phyloP scores from a whole-genome alignment of 2,113 vertebrate genomes.

The Eolophus roseicapilla region DNA sequence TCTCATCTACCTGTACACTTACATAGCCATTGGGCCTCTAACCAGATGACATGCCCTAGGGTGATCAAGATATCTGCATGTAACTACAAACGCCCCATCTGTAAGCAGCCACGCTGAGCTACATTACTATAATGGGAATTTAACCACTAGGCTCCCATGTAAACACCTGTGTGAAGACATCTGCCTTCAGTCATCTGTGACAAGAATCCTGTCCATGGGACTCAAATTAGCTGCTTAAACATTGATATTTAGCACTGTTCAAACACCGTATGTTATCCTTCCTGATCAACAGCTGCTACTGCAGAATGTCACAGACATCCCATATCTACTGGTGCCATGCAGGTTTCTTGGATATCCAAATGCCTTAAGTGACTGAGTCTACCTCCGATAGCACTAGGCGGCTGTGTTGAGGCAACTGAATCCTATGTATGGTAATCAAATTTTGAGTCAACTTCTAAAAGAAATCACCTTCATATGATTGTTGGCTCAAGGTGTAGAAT shows the following conservation, averaged over 20 bases:
- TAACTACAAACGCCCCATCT: background rate
- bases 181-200: background rate
- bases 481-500: background rate
- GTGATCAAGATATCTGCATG: background rate
- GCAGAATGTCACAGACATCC: fast-evolving
- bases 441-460: background rate
- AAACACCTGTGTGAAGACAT: background rate
- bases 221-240: background rate
- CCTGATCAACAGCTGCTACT: background rate
- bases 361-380: background rate
- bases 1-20: background rate
- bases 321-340: background rate
- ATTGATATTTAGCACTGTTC: background rate
- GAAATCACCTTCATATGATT: background rate
- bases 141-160: background rate
- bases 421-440: background rate
- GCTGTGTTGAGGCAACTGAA: background rate
- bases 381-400: background rate
- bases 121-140: background rate
- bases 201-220: background rate
- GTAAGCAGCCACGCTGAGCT: background rate
- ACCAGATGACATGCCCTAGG: background rate
- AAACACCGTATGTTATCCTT: background rate
- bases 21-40: background rate
- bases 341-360: background rate